Evolutionary conservation across 2,888 invertebrate species (phyloP), one percentile per base, ranked within the genome.

Genomic region (Junonia oenone): DNA sequence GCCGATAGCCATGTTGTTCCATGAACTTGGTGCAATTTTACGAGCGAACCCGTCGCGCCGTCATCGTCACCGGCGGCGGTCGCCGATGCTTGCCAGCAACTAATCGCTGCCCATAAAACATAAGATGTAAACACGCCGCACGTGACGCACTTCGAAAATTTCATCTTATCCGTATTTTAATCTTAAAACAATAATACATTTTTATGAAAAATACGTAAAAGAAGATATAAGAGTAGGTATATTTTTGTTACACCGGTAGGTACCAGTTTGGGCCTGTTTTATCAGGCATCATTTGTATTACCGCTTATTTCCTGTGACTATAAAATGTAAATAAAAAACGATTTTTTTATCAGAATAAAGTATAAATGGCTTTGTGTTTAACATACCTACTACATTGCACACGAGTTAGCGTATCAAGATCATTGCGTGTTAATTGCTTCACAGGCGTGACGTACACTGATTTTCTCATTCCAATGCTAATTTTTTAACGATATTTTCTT

Each of bases 21-120:
- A 71, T 84, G 86, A 85, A 86, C 87, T 83, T 86, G 86, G 62
- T 67, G 65, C 65, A 64, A 52, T 66, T 66, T 67, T 64, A 69
- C 63, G 62, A 68, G 55, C 54, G 52, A 48, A 51, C 55, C 55
- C 60, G 57, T 56, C 61, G 63, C 57, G 55, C 56, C 61, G 54
- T 59, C 63, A 55, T 56, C 55, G n/a, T n/a, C n/a, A n/a, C n/a
- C n/a, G n/a, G n/a, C n/a, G 51, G 51, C 63, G 55, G 48, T 48
- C 55, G 48, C 60, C 40, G 56, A 59, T 52, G 55, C 49, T 56
- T 56, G 56, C 58, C 62, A 61, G 53, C 56, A 51, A 52, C 55
- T 59, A 55, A 58, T 63, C 56, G 62, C 59, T 63, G 60, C 58
- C 66, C 53, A 55, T 62, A 57, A 63, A 60, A 60, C 49, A 56